Evolutionary conservation across 1,140 invertebrate species (phyloP).

Genomic region (Neuroterus valhalla): DNA sequence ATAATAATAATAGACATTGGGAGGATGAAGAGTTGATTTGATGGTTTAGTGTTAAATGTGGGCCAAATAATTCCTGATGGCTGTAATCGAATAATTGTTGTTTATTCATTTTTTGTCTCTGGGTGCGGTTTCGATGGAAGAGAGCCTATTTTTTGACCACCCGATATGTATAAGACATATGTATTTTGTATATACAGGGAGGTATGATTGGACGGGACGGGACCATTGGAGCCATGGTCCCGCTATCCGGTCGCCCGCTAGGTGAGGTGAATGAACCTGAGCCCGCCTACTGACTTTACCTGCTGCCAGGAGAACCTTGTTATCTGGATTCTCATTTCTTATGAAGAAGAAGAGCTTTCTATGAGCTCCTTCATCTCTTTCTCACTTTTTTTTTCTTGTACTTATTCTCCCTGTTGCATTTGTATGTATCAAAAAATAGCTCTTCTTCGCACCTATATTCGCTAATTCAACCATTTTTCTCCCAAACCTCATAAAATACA

Average conservation of each 20-base stretch:
- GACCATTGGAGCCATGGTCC: constrained; percentile 66
- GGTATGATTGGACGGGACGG: constrained; percentile 52
- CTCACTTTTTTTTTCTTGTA: constrained; percentile 5
- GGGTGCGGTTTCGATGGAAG: background rate
- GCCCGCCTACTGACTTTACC: constrained; percentile 71
- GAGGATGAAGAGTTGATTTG: no score
- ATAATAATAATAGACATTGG: no score
- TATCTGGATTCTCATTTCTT: constrained; percentile 44
- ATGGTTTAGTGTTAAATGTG: background rate
- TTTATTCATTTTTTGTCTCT: background rate
- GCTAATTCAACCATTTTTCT: no score
- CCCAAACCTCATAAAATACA: no score
- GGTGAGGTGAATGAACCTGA: constrained; percentile 70
- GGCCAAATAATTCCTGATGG: background rate
- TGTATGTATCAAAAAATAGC: constrained; percentile 18
- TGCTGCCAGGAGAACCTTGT: constrained; percentile 62
- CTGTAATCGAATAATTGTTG: background rate
- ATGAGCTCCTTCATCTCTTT: constrained; percentile 39
- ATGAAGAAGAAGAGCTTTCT: constrained; percentile 54
- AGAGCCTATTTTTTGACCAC: constrained; percentile 29
- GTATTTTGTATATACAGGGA: constrained; percentile 45
- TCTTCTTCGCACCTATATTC: constrained; percentile 25
- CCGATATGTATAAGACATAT: constrained; percentile 27
- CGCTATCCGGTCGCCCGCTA: constrained; percentile 73
- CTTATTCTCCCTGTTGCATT: constrained; percentile 37